A percentile compares a stretch with the other conserved stretches of the same genome.
Evolutionary conservation across 1,140 invertebrate species (phyloP).

Genomic region (Atta cephalotes): DNA sequence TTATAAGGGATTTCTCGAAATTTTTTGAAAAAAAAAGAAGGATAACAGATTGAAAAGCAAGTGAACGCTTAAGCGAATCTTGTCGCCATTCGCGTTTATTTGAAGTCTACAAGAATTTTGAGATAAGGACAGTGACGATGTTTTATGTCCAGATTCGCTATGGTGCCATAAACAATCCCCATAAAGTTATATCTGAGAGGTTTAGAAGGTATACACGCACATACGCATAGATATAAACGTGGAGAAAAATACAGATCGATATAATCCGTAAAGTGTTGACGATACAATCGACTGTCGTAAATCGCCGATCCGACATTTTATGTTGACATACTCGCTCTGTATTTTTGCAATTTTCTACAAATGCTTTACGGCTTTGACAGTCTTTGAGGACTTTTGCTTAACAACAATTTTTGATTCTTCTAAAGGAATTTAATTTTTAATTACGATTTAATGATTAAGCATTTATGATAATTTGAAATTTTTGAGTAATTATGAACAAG

Average conservation of each 20-base stretch:
- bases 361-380: neutral
- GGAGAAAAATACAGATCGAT: conserved; percentile 21
- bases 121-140: conserved; percentile 15
- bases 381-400: neutral
- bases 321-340: neutral
- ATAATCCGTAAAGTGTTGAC: neutral
- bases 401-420: neutral
- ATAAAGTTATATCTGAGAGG: conserved; percentile 34
- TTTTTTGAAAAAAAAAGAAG: neutral
- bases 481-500: neutral
- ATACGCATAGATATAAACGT: neutral
- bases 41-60: conserved; percentile 23
- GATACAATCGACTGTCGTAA: conserved; percentile 42
- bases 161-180: conserved; percentile 37
- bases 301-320: conserved; percentile 42
- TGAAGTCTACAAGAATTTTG: conserved; percentile 34
- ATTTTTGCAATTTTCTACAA: conserved; percentile 15
- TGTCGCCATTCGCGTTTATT: conserved; percentile 24
- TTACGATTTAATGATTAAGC: neutral
- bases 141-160: conserved; percentile 26
- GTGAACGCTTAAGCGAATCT: neutral
- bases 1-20: neutral
- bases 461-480: neutral
- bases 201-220: neutral
- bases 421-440: neutral